Conservation (phyloP, 2,113 vertebrate species). For the Cryptotis parvus region DNA sequence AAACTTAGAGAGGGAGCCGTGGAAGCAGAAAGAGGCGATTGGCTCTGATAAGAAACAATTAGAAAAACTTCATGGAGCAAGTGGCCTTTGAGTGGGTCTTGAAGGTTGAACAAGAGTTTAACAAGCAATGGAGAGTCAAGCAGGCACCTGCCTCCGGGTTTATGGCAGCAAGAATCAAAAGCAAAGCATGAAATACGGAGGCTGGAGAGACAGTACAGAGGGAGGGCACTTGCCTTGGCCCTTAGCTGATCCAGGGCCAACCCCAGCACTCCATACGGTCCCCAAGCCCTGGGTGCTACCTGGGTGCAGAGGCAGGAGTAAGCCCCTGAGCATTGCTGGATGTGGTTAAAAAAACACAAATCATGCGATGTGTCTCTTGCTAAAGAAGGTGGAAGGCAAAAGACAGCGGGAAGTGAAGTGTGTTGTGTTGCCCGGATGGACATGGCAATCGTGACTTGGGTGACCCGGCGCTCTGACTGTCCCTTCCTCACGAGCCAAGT, state of each 20-base stretch:
- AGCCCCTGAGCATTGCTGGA: too few species aligned
- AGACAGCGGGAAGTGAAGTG: neutral
- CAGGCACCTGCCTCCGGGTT: neutral
- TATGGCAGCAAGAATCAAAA: neutral
- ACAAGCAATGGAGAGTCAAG: neutral
- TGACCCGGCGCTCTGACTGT: neutral
- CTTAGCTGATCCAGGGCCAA: too few species aligned
- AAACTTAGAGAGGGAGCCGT: neutral
- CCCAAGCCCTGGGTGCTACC: too few species aligned
- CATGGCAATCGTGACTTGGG: neutral
- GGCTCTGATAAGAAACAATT: too few species aligned
- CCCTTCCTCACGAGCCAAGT: neutral
- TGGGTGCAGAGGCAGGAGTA: too few species aligned
- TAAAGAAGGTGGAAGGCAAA: neutral
- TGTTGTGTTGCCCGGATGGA: too few species aligned
- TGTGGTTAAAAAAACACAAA: too few species aligned
- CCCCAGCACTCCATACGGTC: too few species aligned
- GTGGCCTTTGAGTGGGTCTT: constrained; percentile 34
- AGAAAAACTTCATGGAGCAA: neutral
- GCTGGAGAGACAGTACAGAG: too few species aligned
- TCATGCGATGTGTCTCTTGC: neutral
- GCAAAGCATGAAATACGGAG: neutral
- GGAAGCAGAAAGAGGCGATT: neutral
- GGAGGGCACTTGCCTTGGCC: too few species aligned
- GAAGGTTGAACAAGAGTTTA: constrained; percentile 15